Percentiles rank a stretch among this genome's conserved stretches.
These are phyloP conservation scores for Gymnarchus niloticus DNA, from an alignment of 2,113 vertebrate genomes.

Conservation along the genomic window DNA sequence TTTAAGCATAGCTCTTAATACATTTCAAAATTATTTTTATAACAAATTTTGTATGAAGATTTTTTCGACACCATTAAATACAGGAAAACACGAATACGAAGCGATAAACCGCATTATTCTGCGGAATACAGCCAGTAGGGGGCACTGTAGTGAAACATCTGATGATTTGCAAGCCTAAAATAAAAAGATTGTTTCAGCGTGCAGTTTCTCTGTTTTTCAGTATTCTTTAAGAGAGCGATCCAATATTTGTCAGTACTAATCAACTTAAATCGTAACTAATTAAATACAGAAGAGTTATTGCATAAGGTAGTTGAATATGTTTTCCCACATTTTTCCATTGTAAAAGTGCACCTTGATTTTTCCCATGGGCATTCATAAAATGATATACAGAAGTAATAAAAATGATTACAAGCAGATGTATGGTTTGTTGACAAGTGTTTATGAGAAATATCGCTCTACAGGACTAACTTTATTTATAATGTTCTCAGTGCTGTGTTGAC, in stretches of 20 bases:
- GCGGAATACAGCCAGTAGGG: not conserved
- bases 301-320: not conserved
- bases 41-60: not conserved
- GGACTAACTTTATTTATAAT: too few relatives aligned
- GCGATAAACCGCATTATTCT: not conserved
- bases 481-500: not conserved
- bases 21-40: not conserved
- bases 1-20: not conserved
- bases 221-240: not conserved
- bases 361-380: not conserved
- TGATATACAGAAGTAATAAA: not conserved
- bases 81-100: not conserved
- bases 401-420: slow-evolving; percentile 5
- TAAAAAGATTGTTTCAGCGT: not conserved
- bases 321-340: not conserved
- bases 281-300: not conserved
- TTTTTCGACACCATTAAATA: not conserved
- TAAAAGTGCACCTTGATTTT: not conserved
- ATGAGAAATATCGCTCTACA: not conserved
- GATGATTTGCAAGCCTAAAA: not conserved
- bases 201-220: not conserved
- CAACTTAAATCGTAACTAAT: not conserved
- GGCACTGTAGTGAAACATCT: not conserved
- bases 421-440: not conserved
- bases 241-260: slow-evolving; percentile 2